Evolutionary conservation across 1,140 invertebrate species (phyloP), one percentile per base, ranked within the genome.

Genomic region (Carcinoscorpius rotundicauda): DNA sequence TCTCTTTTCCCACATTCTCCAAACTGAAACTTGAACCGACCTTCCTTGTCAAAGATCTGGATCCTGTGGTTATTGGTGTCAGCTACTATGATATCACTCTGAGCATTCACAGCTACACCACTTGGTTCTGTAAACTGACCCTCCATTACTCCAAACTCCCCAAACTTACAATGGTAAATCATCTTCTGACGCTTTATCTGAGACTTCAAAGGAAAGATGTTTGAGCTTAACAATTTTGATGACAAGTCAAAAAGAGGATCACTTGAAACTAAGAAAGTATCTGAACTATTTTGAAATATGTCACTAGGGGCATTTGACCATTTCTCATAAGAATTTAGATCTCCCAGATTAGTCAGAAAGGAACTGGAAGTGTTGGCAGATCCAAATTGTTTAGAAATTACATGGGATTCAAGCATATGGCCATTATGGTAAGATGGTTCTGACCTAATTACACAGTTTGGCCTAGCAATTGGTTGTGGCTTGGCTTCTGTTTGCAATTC

Each of bases 111-210:
- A 3, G 96, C 94, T 1, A 99, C 97, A 3, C 97, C 96, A 68
- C 93, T 97, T 0, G 97, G 97, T 76, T 99, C 97, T 0, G 97
- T 99, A 72, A 99, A 99, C 75, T 99, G 97, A 1, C 96, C 95
- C 76, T 97, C 93, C 84, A 96, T 90, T 0, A 97, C 93, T 0
- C 97, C 97, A 73, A 99, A 99, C 74, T 99, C 97, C 4, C 97
- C 97, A 79, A 99, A 99, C 78, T 98, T 98, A 81, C 96, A 98
- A 74, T 98, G 95, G 75, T 99, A 99, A 70, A 98, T 97, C 96
- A 99, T 99, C 78, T 99, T 99, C 76, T 98, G 94, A 10, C 97
- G 85, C 75, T 96, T 96, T 66, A 97, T 95, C 77, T 97, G 93
- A 52, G 92, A 94, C 74, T 96, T 97, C 3, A 92, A 91, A 65